Base-by-base conservation (phyloP, 2,888 invertebrate genomes). In the Athetis lepigone region DNA sequence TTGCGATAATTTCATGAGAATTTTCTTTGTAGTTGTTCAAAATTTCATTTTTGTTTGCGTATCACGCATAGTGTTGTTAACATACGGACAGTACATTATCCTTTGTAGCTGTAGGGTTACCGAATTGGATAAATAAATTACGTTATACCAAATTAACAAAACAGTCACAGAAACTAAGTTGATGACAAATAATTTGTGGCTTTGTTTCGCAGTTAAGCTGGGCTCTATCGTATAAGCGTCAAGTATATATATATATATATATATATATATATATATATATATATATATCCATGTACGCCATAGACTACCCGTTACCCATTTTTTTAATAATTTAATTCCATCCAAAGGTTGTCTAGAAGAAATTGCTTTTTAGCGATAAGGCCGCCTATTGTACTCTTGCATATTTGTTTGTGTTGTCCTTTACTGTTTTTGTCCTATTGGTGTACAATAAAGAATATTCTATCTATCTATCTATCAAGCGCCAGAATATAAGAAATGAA, bases 41-140 rank as follows among this genome's bases (percentile, higher is more conserved):
- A 59, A 36, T 19, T 18, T 33, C 4, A n/a, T 33, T 43, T 43
- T 43, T 25, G 33, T 2, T 59, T 16, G 25, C 42, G 19, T 36
- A 36, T 42, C 33, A 36, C 19, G 33, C 25, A 43, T 43, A 23
- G 16, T 36, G 16, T 9, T 59, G 16, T 7, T 21, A 58, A 43
- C 18, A 59, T 36, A 36, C 9, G 4, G 11, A 21, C 0, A 19
- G 23, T 23, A 33, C 6, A 16, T 40, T 29, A 29, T 39, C 27
- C 63, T 46, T 46, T 29, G 29, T 42, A 33, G n/a, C 33, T 25
- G n/a, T 33, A 33, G 21, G 62, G 36, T 45, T 27, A 7, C 21
- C 27, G 18, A 1, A 61, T 45, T 23, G 9, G 8, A 8, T 23
- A 60, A 37, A 27, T 27, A 54, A 0, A 4, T 61, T 61, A 37